Percentiles rank a stretch among this genome's conserved stretches.
Conservation (phyloP, 2,797 vertebrate species). For the Oryzias sinensis region DNA sequence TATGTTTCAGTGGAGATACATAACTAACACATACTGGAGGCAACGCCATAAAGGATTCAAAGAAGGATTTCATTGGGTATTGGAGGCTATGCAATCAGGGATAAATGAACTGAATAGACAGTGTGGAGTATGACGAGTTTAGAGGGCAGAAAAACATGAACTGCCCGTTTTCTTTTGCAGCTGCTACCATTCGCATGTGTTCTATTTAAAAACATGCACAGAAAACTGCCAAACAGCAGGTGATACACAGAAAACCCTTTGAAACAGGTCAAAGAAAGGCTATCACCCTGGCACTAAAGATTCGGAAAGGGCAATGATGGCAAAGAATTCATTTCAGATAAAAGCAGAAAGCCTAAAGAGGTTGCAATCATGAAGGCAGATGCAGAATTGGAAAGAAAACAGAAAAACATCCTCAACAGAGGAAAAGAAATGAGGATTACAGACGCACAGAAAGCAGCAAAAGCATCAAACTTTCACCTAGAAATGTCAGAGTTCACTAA, state of each 20-base stretch:
- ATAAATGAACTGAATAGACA: conserved; percentile 51
- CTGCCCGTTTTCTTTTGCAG: conserved; percentile 28
- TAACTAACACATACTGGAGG: conserved; percentile 75
- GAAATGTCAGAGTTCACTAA: conserved; percentile 77
- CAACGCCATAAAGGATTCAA: conserved; percentile 60
- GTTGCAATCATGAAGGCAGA: conserved; percentile 35
- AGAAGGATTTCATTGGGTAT: conserved; percentile 48
- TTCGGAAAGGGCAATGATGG: conserved; percentile 30
- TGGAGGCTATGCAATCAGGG: conserved; percentile 38
- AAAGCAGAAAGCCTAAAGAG: conserved; percentile 43
- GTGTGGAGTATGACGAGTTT: conserved; percentile 27
- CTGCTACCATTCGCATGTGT: conserved; percentile 10
- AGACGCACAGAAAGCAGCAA: conserved; percentile 33
- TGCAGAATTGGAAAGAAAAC: conserved; percentile 38
- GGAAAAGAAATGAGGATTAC: conserved; percentile 1
- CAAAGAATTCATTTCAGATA: conserved; percentile 50
- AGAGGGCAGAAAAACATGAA: conserved; percentile 41
- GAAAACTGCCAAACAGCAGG: conserved; percentile 31
- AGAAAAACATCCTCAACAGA: conserved; percentile 18
- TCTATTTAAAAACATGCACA: conserved; percentile 19
- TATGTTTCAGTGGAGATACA: conserved; percentile 80
- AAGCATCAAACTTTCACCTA: conserved; percentile 67
- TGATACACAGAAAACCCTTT: conserved; percentile 6
- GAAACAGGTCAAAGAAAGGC: conserved; percentile 2
- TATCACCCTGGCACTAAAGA: conserved; percentile 39